phyloP scores from a whole-genome alignment of 2,797 vertebrate species.

The Masticophis lateralis region DNA sequence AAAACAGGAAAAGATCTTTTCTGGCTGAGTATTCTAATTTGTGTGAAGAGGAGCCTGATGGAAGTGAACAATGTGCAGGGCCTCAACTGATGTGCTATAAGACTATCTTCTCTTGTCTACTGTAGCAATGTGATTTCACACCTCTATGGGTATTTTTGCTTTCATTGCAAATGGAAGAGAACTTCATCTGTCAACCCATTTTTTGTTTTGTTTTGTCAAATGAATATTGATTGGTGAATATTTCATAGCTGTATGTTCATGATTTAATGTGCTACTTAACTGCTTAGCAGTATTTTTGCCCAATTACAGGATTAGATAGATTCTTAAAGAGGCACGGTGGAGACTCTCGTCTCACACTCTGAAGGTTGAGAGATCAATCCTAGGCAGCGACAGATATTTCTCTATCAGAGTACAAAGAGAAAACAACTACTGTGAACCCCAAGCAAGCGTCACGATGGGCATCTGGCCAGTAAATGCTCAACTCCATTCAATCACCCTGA shows the following conservation, averaged over 20 bases:
- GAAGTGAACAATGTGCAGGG: neutral
- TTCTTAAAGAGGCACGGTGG: neutral
- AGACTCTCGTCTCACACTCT: neutral
- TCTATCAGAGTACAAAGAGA: neutral
- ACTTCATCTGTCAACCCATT: neutral
- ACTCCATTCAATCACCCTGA: neutral
- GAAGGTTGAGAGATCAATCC: neutral
- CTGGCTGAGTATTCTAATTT: neutral
- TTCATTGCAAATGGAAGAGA: neutral
- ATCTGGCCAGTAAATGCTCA: neutral
- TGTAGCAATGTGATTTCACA: neutral
- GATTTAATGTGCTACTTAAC: neutral
- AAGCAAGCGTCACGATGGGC: neutral
- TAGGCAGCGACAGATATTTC: neutral
- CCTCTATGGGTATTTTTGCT: neutral
- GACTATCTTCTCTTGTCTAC: neutral
- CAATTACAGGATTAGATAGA: neutral
- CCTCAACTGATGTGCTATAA: neutral
- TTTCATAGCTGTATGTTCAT: neutral
- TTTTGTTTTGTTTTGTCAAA: neutral
- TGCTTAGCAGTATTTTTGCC: neutral
- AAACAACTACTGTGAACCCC: neutral
- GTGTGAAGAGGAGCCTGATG: neutral
- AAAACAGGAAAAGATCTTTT: neutral
- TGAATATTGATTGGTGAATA: neutral